These are phyloP conservation scores for Tetraodon nigroviridis DNA, from an alignment of 2,113 vertebrate genomes.

Conservation along the genomic window DNA sequence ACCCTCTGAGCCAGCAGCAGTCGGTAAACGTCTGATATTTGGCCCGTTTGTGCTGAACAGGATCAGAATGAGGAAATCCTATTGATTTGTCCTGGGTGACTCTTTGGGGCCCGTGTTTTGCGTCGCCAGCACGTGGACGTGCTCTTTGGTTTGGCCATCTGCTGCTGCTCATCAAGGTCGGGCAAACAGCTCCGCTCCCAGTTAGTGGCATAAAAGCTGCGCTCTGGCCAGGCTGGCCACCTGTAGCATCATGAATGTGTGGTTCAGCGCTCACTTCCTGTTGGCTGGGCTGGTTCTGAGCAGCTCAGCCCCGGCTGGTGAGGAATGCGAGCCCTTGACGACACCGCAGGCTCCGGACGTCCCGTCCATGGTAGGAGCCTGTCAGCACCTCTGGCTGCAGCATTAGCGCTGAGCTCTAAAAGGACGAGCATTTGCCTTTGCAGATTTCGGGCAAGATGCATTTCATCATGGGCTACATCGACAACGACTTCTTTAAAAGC, in stretches of 20 bases:
- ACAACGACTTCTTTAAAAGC: rapidly evolving
- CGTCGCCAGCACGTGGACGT: too few species aligned
- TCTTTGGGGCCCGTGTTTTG: too few species aligned
- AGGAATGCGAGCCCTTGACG: conserved; percentile 31
- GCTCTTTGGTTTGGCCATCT: too few species aligned
- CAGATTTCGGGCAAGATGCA: neutral
- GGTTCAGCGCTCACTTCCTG: conserved; percentile 8
- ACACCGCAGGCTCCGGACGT: neutral
- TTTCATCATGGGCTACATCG: conserved; percentile 3
- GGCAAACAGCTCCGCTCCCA: neutral
- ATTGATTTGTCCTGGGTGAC: too few species aligned
- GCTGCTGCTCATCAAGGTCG: neutral
- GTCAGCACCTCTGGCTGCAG: neutral
- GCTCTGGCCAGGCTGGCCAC: neutral
- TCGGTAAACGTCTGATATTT: too few species aligned
- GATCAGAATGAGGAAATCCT: too few species aligned
- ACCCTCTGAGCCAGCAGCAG: too few species aligned
- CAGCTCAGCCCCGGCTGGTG: conserved; percentile 8
- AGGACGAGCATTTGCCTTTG: neutral
- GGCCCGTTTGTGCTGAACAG: too few species aligned
- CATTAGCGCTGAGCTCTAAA: neutral
- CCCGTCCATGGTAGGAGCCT: conserved; percentile 8
- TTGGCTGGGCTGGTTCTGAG: conserved; percentile 8
- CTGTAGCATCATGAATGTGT: conserved; percentile 20
- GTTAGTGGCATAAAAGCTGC: neutral